A percentile compares a stretch with the other conserved stretches of the same genome.
Evolutionary conservation across 2,113 vertebrate genomes (phyloP).

Genomic region (Mus spicilegus): DNA sequence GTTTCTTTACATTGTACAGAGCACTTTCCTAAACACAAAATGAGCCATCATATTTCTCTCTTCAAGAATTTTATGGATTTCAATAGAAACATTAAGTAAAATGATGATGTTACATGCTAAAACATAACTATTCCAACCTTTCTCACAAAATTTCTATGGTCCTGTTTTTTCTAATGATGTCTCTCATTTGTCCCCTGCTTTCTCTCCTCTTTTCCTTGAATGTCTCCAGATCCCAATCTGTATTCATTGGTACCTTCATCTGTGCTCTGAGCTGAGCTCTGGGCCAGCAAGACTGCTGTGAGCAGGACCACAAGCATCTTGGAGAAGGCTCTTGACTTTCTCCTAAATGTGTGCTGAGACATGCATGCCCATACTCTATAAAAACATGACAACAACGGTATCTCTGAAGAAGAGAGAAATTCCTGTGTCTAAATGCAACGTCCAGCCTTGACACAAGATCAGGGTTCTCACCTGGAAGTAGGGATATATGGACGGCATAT

Average conservation of each 20-base stretch:
- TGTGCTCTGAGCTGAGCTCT: not conserved
- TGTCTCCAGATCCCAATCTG: not conserved
- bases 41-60: not conserved
- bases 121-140: not conserved
- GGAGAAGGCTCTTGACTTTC: not conserved
- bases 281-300: not conserved
- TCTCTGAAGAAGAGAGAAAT: no score
- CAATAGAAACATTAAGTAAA: not conserved
- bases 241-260: not conserved
- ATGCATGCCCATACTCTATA: not conserved
- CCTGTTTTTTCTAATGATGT: no score
- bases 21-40: not conserved
- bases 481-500: no score
- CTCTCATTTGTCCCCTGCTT: not conserved
- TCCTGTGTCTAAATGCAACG: no score
- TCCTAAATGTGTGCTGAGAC: not conserved
- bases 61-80: not conserved
- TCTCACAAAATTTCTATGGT: not conserved
- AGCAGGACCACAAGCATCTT: conserved; percentile 46
- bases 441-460: no score
- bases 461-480: no score
- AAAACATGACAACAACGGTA: not conserved
- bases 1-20: not conserved
- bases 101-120: not conserved
- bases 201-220: not conserved